Evolutionary conservation across 2,888 invertebrate species (phyloP).

Genomic region (Tillus elongatus): DNA sequence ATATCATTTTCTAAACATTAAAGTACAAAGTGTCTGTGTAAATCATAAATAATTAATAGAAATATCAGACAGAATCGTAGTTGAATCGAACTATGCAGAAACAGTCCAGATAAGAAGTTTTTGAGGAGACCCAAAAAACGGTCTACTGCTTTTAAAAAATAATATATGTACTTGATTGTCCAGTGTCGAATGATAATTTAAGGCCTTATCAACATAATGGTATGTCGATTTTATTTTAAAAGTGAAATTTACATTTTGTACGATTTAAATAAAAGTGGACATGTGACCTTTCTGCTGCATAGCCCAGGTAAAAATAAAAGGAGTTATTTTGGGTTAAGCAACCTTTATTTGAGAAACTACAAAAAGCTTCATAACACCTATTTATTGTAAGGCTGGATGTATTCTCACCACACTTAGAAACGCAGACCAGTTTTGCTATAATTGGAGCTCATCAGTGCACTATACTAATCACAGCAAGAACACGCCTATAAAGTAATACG

Average conservation of each 20-base stretch:
- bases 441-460: too few relatives aligned
- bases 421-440: too few relatives aligned
- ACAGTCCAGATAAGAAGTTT: background rate
- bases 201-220: slow-evolving; percentile 3
- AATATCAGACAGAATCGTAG: too few relatives aligned
- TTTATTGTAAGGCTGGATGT: too few relatives aligned
- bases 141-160: slow-evolving; percentile 2
- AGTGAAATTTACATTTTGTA: background rate
- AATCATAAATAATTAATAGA: too few relatives aligned
- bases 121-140: background rate
- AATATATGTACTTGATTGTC: background rate
- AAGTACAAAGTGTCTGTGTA: too few relatives aligned
- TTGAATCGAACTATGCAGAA: too few relatives aligned
- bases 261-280: slow-evolving; percentile 1
- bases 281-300: background rate
- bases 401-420: too few relatives aligned
- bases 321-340: background rate
- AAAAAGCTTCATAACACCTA: slow-evolving; percentile 2
- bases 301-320: slow-evolving; percentile 3
- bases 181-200: background rate
- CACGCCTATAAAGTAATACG: too few relatives aligned
- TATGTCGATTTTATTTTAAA: slow-evolving; percentile 1
- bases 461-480: too few relatives aligned
- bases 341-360: background rate
- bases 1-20: too few relatives aligned